These are phyloP conservation scores for Trinorchestia longiramus DNA, from an alignment of 1,140 invertebrate genomes.

Conservation along the genomic window DNA sequence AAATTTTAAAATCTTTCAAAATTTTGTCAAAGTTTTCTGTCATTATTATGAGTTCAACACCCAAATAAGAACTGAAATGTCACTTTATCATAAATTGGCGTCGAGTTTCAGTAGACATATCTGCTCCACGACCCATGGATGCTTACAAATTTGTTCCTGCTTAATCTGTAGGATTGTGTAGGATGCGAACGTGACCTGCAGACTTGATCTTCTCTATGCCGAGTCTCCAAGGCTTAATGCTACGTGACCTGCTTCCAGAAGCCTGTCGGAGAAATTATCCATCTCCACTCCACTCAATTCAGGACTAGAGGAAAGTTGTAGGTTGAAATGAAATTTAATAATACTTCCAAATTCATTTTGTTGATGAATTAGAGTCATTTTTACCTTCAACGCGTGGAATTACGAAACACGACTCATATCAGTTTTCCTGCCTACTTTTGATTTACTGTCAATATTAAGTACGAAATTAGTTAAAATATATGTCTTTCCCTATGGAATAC, in stretches of 20 bases:
- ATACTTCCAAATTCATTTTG: too few relatives aligned
- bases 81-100: background rate
- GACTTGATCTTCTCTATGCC: background rate
- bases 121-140: background rate
- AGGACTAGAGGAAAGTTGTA: background rate
- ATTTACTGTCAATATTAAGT: too few relatives aligned
- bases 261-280: background rate
- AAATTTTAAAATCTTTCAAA: too few relatives aligned
- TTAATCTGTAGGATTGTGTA: background rate
- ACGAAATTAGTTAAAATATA: too few relatives aligned
- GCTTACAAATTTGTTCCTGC: background rate
- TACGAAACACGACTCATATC: too few relatives aligned
- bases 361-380: too few relatives aligned
- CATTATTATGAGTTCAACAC: too few relatives aligned
- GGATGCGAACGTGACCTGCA: background rate
- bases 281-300: background rate
- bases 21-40: too few relatives aligned
- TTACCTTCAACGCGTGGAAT: too few relatives aligned
- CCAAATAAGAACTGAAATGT: too few relatives aligned
- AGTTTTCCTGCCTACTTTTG: too few relatives aligned
- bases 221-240: background rate
- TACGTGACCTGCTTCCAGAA: background rate
- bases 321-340: background rate
- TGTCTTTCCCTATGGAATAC: too few relatives aligned
- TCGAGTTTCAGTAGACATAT: background rate